Evolutionary conservation across 2,797 vertebrate species (phyloP).

Genomic region (Phaenicophaeus curvirostris): DNA sequence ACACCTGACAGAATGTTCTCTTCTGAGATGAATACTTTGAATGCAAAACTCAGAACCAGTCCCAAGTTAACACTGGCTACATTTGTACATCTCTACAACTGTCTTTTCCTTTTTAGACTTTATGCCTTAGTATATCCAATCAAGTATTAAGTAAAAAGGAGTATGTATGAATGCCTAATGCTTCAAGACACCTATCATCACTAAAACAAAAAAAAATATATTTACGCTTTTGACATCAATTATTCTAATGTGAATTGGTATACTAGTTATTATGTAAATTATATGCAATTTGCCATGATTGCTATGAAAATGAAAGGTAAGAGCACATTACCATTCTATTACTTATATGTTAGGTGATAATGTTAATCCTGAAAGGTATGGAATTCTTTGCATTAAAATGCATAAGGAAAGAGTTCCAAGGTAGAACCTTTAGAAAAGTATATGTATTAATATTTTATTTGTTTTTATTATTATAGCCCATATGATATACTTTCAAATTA

Average conservation of each 20-base stretch:
- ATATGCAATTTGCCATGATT: conserved; percentile 31
- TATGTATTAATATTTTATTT: not conserved
- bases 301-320: conserved; percentile 53
- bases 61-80: not conserved
- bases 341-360: not conserved
- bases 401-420: not conserved
- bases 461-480: not conserved
- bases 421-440: not conserved
- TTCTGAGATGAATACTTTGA: not conserved
- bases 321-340: conserved; percentile 13
- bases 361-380: conserved; percentile 15
- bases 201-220: not conserved
- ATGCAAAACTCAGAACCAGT: not conserved
- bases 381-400: conserved; percentile 26
- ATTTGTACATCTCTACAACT: not conserved
- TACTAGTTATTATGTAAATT: conserved; percentile 58
- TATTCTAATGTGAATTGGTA: conserved; percentile 40
- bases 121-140: not conserved
- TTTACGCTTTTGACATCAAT: conserved; percentile 28
- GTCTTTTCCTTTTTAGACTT: not conserved
- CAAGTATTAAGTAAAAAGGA: conserved; percentile 22
- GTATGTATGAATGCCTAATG: not conserved
- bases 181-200: not conserved
- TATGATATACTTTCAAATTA: not conserved
- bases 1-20: not conserved